A percentile compares a stretch with the other conserved stretches of the same genome.
Evolutionary conservation across 2,113 vertebrate genomes (phyloP).

Genomic region (Otolemur garnettii): DNA sequence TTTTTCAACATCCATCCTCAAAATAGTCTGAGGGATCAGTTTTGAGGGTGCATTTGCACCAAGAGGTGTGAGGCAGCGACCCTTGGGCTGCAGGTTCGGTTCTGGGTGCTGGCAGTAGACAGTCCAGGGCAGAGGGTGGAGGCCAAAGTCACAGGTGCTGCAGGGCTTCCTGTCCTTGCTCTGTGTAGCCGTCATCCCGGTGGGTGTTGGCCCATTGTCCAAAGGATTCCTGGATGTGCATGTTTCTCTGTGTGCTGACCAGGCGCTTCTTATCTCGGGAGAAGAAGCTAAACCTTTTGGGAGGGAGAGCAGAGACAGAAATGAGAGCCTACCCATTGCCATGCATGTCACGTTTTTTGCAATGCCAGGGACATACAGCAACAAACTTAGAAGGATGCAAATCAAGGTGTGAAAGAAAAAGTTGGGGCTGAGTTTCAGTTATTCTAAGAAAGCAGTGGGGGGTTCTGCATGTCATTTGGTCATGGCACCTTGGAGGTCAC

Average conservation of each 20-base stretch:
- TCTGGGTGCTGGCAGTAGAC: conserved; percentile 51
- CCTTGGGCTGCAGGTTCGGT: conserved; percentile 50
- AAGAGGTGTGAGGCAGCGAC: conserved; percentile 60
- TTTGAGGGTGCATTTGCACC: conserved; percentile 6
- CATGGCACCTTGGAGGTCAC: background rate
- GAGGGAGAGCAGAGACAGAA: background rate
- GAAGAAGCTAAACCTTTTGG: conserved; percentile 98
- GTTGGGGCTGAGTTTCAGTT: background rate
- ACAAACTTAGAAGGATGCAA: background rate
- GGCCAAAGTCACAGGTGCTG: conserved; percentile 93
- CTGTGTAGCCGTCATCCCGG: conserved; percentile 92
- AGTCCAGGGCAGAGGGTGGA: conserved; percentile 26
- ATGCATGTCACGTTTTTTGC: fast-evolving
- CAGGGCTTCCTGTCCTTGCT: conserved; percentile 96
- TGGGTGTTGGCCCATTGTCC: conserved; percentile 92
- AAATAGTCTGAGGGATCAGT: conserved; percentile 68
- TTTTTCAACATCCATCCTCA: conserved; percentile 72
- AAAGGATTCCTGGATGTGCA: conserved; percentile 88
- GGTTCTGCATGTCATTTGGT: background rate
- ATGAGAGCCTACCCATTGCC: background rate
- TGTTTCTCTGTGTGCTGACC: conserved; percentile 85
- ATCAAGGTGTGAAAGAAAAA: background rate
- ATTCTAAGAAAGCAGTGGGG: conserved; percentile 18
- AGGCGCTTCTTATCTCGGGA: conserved; percentile 95
- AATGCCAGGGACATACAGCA: background rate